Evolutionary conservation across 37 sponge, comb jelly and placozoan genomes (phyloP).

Genomic region (Lycopodina hypogea): DNA sequence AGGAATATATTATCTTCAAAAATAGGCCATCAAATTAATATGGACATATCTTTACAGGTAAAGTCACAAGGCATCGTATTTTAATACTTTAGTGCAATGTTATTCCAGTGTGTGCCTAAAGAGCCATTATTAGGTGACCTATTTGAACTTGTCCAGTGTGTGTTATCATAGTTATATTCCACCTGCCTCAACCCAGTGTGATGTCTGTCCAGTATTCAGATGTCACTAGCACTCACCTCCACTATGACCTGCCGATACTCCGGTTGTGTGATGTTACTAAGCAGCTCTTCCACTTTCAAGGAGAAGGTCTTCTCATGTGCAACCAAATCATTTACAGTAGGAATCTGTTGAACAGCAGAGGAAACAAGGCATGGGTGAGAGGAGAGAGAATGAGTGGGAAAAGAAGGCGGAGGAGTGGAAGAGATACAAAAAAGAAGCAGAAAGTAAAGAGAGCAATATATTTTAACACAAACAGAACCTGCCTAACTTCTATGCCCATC

Average conservation of each 20-base stretch:
- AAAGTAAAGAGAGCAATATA: neutral
- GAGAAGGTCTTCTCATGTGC: slow-evolving; percentile 73
- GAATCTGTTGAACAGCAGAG: slow-evolving; percentile 21
- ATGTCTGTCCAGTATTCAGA: neutral
- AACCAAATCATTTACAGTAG: slow-evolving; percentile 64
- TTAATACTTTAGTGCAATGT: too few species aligned
- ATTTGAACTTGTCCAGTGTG: too few species aligned
- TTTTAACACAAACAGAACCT: too few species aligned
- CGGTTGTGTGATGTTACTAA: slow-evolving; percentile 57
- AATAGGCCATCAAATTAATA: too few species aligned
- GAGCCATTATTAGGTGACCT: too few species aligned
- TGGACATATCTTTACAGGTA: too few species aligned
- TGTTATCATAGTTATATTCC: too few species aligned
- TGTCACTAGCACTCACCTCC: slow-evolving; percentile 42
- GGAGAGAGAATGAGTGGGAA: neutral
- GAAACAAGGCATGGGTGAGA: neutral
- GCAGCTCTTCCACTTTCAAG: slow-evolving; percentile 69
- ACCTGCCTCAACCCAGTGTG: too few species aligned
- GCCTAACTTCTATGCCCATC: too few species aligned
- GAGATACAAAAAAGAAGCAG: neutral
- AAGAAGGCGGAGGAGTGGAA: neutral
- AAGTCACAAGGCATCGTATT: too few species aligned
- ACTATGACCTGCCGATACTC: slow-evolving; percentile 78
- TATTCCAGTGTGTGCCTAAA: too few species aligned
- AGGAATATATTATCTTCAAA: too few species aligned